phyloP scores from a whole-genome alignment of 2,113 vertebrate genomes.

The Oreochromis spilurus region DNA sequence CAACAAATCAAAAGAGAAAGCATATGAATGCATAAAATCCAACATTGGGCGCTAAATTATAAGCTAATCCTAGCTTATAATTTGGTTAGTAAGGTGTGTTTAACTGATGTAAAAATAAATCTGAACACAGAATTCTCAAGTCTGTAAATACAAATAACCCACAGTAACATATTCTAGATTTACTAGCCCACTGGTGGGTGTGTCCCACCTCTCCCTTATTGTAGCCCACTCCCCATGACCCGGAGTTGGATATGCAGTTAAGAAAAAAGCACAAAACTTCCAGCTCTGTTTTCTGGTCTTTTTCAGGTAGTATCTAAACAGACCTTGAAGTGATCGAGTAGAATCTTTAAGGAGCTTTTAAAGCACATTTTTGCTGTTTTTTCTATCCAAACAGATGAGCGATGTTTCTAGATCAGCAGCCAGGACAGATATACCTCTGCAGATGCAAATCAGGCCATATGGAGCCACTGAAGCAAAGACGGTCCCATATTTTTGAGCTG shows the following conservation, averaged over 20 bases:
- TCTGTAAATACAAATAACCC: neutral
- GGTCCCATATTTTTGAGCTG: neutral
- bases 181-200: neutral
- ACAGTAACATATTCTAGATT: neutral
- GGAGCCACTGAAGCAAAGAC: constrained; percentile 8
- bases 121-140: neutral
- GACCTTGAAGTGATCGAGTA: neutral
- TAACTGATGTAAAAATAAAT: neutral
- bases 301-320: neutral
- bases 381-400: neutral
- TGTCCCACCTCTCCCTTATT: neutral
- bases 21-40: neutral
- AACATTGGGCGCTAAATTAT: neutral
- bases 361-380: neutral
- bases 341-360: neutral
- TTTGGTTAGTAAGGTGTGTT: neutral
- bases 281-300: neutral
- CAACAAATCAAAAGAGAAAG: neutral
- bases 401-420: constrained; percentile 8
- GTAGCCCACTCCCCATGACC: neutral
- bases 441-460: constrained; percentile 31
- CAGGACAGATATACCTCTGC: constrained; percentile 17
- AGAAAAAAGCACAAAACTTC: neutral
- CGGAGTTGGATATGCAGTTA: neutral
- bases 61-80: no score